phyloP scores from a whole-genome alignment of 1,140 invertebrate species.

The Aphaenogaster rudis region DNA sequence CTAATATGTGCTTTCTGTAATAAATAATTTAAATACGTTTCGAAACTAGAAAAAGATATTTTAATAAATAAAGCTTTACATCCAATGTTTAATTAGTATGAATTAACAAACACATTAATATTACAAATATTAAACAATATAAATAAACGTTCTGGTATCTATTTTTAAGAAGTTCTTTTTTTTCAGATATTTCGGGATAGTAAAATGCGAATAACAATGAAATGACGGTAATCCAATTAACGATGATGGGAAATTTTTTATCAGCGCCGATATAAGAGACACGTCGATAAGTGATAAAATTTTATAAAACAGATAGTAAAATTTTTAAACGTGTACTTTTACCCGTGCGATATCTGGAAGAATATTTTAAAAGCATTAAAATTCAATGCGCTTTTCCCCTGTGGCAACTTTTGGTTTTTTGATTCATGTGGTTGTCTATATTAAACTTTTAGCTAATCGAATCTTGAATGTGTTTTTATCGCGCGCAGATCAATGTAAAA shows the following conservation, averaged over 20 bases:
- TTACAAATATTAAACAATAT: not conserved
- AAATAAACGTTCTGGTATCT: not conserved
- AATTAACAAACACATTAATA: not conserved
- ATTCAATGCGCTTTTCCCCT: not conserved
- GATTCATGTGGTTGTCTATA: not conserved
- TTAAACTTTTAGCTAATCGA: constrained; percentile 23
- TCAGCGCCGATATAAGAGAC: not conserved
- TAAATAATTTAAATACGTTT: not conserved
- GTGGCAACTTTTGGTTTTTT: not conserved
- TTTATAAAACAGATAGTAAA: not conserved
- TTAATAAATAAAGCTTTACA: not conserved
- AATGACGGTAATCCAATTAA: not conserved
- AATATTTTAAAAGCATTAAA: constrained; percentile 14
- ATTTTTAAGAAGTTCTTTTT: not conserved
- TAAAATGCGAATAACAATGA: not conserved
- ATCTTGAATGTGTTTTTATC: constrained; percentile 6
- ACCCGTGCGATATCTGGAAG: not conserved
- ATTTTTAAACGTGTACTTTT: not conserved
- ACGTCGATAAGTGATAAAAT: not conserved
- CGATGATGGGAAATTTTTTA: not conserved
- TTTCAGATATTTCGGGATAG: not conserved
- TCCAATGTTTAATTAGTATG: not conserved
- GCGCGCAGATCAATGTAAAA: not conserved
- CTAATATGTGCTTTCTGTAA: not conserved
- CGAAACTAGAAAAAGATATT: not conserved